Percentiles rank a stretch among this genome's conserved stretches.
Conservation (phyloP, 2,113 vertebrate genomes). For the Taxidea taxus region DNA sequence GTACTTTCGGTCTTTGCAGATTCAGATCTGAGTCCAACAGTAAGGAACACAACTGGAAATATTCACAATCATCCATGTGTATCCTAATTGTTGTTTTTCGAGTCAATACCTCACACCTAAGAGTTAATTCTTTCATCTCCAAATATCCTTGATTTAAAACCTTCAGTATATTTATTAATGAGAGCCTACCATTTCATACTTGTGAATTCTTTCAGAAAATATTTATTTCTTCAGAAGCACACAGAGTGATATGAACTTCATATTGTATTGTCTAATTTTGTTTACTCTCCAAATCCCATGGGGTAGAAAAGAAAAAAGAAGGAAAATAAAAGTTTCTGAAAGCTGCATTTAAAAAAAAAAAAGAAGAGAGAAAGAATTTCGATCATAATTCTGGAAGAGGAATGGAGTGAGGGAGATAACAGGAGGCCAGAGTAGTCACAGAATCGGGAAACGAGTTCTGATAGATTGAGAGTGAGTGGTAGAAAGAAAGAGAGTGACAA, state of each 20-base stretch:
- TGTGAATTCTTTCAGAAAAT: neutral
- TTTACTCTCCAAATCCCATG: neutral
- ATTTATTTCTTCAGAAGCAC: neutral
- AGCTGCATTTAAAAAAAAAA: neutral
- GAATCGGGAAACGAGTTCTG: neutral
- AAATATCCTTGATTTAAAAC: neutral
- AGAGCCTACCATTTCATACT: neutral
- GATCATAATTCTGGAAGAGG: conserved; percentile 34
- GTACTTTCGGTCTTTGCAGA: neutral
- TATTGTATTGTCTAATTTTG: neutral
- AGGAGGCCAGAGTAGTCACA: neutral
- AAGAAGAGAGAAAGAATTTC: neutral
- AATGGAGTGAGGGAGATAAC: neutral
- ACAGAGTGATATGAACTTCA: neutral
- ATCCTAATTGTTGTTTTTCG: neutral
- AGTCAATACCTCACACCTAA: neutral
- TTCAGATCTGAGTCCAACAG: neutral
- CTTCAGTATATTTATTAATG: neutral
- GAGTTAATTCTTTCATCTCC: neutral
- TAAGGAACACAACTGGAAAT: neutral
- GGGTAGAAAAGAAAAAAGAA: neutral
- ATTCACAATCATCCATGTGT: neutral
- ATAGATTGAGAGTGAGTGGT: conserved; percentile 67
- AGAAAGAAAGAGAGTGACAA: conserved; percentile 67
- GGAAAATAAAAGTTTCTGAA: neutral